phyloP scores from a whole-genome alignment of 2,797 vertebrate genomes.

The Danio choprae region DNA sequence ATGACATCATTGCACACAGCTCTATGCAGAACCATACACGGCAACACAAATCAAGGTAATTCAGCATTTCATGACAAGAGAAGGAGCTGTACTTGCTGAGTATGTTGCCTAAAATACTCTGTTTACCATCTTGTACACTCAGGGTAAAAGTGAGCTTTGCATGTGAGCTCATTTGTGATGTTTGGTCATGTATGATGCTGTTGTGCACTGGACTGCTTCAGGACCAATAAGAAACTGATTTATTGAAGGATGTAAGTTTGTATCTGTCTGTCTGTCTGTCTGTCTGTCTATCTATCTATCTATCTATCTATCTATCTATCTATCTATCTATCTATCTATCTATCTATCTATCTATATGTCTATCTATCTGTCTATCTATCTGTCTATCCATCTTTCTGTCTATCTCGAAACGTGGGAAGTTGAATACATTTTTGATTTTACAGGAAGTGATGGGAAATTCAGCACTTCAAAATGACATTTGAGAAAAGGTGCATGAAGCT shows the following conservation, averaged over 20 bases:
- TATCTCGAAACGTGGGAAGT: background rate
- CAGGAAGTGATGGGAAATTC: slow-evolving; percentile 19
- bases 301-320: slow-evolving; percentile 19
- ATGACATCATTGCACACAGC: slow-evolving; percentile 19
- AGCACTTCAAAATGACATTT: slow-evolving; percentile 63
- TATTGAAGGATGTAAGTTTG: slow-evolving; percentile 23
- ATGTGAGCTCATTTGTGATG: slow-evolving; percentile 51
- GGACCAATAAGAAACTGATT: slow-evolving; percentile 35
- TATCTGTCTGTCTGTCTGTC: slow-evolving; percentile 5
- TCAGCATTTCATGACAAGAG: slow-evolving; percentile 35
- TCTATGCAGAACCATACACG: slow-evolving; percentile 51
- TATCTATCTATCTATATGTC: background rate
- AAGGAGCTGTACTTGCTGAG: slow-evolving; percentile 18
- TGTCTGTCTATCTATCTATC: slow-evolving; percentile 30
- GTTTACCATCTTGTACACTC: slow-evolving; percentile 44
- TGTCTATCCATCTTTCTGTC: too few relatives aligned
- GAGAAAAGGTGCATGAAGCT: slow-evolving; percentile 82
- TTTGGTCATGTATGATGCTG: slow-evolving; percentile 40
- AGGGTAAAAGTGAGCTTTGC: slow-evolving; percentile 54
- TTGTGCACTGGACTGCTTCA: slow-evolving; percentile 22
- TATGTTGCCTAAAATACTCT: slow-evolving; percentile 35
- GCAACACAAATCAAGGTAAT: slow-evolving; percentile 2
- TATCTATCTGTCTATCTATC: too few relatives aligned
- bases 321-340: background rate
- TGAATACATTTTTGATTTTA: slow-evolving; percentile 30